phyloP scores from a whole-genome alignment of 2,888 invertebrate species.

The Trilocha varians region DNA sequence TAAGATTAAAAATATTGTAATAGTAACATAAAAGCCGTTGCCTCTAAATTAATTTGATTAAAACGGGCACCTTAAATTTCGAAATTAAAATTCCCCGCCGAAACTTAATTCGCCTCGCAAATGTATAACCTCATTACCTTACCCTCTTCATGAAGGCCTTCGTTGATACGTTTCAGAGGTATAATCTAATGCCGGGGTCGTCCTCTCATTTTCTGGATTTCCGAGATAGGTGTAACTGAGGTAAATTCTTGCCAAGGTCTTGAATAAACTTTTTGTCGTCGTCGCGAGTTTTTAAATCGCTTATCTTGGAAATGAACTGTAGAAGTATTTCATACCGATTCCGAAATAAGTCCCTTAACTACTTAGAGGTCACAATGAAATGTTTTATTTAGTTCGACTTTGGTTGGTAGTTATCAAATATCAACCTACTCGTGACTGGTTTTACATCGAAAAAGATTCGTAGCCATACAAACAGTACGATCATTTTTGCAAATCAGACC shows the following conservation, averaged over 20 bases:
- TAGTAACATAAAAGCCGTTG: not conserved
- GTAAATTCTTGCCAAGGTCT: conserved; percentile 13
- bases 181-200: conserved; percentile 39
- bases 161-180: conserved; percentile 37
- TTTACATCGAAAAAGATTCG: too few species aligned
- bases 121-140: conserved; percentile 51
- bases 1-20: not conserved
- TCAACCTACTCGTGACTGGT: too few species aligned
- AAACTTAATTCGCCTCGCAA: conserved; percentile 38
- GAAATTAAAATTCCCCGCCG: conserved; percentile 31
- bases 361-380: too few species aligned
- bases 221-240: conserved; percentile 18
- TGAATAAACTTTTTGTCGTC: conserved; percentile 15
- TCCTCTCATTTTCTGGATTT: conserved; percentile 32
- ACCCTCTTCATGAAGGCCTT: conserved; percentile 52
- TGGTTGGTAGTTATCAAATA: too few species aligned
- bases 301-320: too few species aligned
- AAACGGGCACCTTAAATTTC: conserved; percentile 24
- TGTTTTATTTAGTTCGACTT: too few species aligned
- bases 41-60: conserved; percentile 22
- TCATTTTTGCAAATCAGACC: too few species aligned
- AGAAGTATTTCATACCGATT: too few species aligned
- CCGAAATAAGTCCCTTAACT: too few species aligned
- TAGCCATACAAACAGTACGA: too few species aligned
- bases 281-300: too few species aligned